These are phyloP conservation scores for Sinohyriopsis cumingii DNA, from an alignment of 2,888 invertebrate genomes.

Conservation along the genomic window DNA sequence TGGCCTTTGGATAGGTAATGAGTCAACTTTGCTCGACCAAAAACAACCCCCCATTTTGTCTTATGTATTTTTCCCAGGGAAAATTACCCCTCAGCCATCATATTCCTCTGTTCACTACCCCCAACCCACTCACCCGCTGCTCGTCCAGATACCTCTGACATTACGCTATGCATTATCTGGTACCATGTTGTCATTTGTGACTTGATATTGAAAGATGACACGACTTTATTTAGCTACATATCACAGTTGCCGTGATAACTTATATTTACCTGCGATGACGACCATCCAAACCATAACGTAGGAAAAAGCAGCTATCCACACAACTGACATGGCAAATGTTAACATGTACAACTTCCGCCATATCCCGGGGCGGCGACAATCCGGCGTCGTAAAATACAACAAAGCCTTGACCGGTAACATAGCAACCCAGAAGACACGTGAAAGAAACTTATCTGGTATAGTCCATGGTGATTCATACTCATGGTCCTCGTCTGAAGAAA, in stretches of 20 bases:
- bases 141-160: no score
- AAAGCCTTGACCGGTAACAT: slow-evolving; percentile 91
- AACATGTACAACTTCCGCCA: slow-evolving; percentile 60
- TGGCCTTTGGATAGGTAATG: no score
- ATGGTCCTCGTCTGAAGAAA: no score
- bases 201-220: background rate
- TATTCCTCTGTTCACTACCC: no score
- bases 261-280: slow-evolving; percentile 57
- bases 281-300: slow-evolving; percentile 71
- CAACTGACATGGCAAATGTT: slow-evolving; percentile 64
- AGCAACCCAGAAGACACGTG: slow-evolving; percentile 79
- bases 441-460: slow-evolving; percentile 45
- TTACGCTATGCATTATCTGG: no score
- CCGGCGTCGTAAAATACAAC: slow-evolving; percentile 91
- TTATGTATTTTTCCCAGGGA: no score
- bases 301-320: slow-evolving; percentile 65
- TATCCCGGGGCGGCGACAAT: slow-evolving; percentile 76
- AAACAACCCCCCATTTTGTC: no score
- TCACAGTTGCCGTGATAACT: background rate
- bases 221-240: background rate
- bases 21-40: no score
- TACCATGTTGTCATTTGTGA: background rate
- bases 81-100: no score
- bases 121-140: no score
- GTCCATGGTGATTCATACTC: slow-evolving; percentile 55